phyloP scores from a whole-genome alignment of 2,888 invertebrate species.

The Rhagium mordax region DNA sequence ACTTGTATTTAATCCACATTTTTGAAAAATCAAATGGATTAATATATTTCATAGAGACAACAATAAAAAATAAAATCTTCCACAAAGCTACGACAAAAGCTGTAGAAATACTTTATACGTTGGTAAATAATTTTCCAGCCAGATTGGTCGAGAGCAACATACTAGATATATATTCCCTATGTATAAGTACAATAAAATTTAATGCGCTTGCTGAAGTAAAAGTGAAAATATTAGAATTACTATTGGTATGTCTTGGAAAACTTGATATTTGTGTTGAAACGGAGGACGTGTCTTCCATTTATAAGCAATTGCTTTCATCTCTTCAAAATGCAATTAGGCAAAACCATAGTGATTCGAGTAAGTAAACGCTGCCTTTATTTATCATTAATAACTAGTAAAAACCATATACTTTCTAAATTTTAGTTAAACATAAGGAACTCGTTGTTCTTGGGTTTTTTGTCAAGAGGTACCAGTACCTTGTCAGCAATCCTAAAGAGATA shows the following conservation, averaged over 20 bases:
- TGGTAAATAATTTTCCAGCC: slow-evolving; percentile 61
- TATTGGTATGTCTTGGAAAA: slow-evolving; percentile 59
- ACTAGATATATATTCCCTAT: slow-evolving; percentile 57
- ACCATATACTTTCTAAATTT: slow-evolving; percentile 48
- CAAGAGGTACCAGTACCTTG: slow-evolving; percentile 58
- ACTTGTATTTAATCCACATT: slow-evolving; percentile 59
- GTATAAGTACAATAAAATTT: slow-evolving; percentile 56
- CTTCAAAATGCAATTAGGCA: slow-evolving; percentile 46
- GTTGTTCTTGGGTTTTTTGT: slow-evolving; percentile 58
- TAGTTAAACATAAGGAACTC: slow-evolving; percentile 61
- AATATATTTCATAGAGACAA: slow-evolving; percentile 55
- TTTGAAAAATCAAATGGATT: slow-evolving; percentile 60
- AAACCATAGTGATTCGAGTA: slow-evolving; percentile 56
- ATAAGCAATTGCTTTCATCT: slow-evolving; percentile 47
- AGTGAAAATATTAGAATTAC: slow-evolving; percentile 57
- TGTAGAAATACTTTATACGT: slow-evolving; percentile 61
- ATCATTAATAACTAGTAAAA: too few relatives aligned
- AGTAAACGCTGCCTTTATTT: background rate
- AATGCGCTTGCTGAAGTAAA: slow-evolving; percentile 56
- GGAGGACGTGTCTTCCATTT: slow-evolving; percentile 39
- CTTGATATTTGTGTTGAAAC: slow-evolving; percentile 51
- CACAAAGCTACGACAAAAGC: slow-evolving; percentile 54
- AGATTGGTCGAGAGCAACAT: slow-evolving; percentile 58
- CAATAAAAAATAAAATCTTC: slow-evolving; percentile 52
- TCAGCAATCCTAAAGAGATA: slow-evolving; percentile 52